Conservation (phyloP, 2,797 vertebrate genomes). For the Alauda arvensis region DNA sequence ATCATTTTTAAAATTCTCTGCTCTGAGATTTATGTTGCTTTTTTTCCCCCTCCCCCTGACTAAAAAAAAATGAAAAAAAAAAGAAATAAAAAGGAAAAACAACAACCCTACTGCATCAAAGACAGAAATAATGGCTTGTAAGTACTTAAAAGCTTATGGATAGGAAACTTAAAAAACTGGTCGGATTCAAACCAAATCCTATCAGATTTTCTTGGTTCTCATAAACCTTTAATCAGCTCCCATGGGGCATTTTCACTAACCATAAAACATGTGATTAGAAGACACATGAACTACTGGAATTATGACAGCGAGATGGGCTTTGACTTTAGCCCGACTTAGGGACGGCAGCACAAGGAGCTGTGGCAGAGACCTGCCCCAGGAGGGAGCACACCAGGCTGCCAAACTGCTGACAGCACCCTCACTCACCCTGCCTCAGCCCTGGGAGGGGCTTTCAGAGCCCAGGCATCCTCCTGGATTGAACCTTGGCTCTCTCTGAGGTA, state of each 20-base stretch:
- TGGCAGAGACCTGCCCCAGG: fast-evolving
- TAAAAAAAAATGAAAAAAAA: not conserved
- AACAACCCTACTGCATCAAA: constrained; percentile 42
- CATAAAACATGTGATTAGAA: constrained; percentile 73
- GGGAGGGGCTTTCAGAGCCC: not conserved
- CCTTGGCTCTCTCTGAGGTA: fast-evolving
- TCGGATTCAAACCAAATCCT: constrained; percentile 77
- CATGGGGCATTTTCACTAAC: constrained; percentile 64
- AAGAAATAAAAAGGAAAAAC: not conserved
- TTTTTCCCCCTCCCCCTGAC: fast-evolving
- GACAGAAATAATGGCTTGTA: constrained; percentile 71
- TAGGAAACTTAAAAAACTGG: constrained; percentile 78
- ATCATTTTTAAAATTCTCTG: constrained; percentile 67
- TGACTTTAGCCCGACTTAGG: constrained; percentile 17
- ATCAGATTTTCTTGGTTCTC: constrained; percentile 79
- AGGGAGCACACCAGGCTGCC: not conserved
- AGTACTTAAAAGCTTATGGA: constrained; percentile 77
- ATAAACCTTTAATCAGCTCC: constrained; percentile 79
- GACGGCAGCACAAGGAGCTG: not conserved
- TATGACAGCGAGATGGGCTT: constrained; percentile 32
- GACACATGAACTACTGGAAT: constrained; percentile 56
- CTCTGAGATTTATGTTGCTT: constrained; percentile 60
- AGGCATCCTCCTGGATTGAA: fast-evolving
- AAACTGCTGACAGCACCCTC: not conserved
- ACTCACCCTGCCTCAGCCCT: fast-evolving